Percentiles rank a stretch among this genome's conserved stretches.
These are phyloP conservation scores for Menidia menidia DNA, from an alignment of 2,797 vertebrate genomes.

Conservation along the genomic window DNA sequence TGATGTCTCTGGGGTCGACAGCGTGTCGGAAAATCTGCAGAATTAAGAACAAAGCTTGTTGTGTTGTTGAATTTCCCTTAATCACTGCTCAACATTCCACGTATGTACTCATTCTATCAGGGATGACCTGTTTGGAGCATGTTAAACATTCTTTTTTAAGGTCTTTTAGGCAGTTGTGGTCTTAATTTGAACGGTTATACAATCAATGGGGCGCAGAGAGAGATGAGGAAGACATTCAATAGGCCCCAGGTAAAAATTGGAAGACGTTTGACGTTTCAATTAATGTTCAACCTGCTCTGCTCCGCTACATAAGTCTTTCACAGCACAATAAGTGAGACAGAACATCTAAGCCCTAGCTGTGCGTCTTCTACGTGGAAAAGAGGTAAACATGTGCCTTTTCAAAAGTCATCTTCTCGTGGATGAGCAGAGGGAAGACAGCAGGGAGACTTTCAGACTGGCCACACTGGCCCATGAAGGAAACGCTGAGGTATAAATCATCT, in stretches of 20 bases:
- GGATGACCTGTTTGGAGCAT: too few relatives aligned
- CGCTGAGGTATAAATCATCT: constrained; percentile 81
- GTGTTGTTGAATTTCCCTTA: too few relatives aligned
- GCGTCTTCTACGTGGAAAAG: background rate
- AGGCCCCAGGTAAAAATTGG: too few relatives aligned
- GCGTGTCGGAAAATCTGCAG: constrained; percentile 82
- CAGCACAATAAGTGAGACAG: background rate
- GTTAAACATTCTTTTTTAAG: too few relatives aligned
- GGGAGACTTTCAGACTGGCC: constrained; percentile 76
- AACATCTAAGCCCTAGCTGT: background rate
- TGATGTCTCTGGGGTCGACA: constrained; percentile 82
- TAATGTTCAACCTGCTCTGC: too few relatives aligned
- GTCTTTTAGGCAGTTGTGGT: too few relatives aligned
- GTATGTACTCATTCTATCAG: too few relatives aligned
- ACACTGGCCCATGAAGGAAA: constrained; percentile 82
- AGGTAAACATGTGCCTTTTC: constrained; percentile 79
- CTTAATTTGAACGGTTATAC: too few relatives aligned
- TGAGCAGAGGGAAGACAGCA: constrained; percentile 81
- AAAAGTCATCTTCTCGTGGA: constrained; percentile 85
- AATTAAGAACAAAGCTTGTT: background rate
- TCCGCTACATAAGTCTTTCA: background rate
- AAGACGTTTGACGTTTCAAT: too few relatives aligned
- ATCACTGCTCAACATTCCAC: too few relatives aligned
- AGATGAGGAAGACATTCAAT: too few relatives aligned
- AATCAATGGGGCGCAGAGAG: too few relatives aligned